Evolutionary conservation across 2,797 vertebrate species (phyloP).

Genomic region (Sciurus vulgaris): DNA sequence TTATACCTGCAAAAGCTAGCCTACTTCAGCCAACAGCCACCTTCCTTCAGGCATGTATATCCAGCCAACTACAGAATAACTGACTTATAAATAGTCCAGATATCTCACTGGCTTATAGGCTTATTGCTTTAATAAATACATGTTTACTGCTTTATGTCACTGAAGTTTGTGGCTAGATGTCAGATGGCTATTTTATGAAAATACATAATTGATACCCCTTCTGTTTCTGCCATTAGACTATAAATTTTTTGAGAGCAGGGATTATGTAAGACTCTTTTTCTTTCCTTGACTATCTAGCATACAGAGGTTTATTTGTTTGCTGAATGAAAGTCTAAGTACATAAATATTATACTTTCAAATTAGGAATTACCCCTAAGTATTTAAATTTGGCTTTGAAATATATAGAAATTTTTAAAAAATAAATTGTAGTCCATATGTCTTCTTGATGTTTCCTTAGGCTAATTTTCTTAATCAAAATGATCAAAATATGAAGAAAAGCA

Average conservation of each 20-base stretch:
- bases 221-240: not conserved
- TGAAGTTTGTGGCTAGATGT: not conserved
- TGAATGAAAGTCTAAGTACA: slow-evolving; percentile 23
- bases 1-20: not conserved
- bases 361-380: not conserved
- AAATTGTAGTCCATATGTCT: not conserved
- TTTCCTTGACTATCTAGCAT: not conserved
- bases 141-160: not conserved
- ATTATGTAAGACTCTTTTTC: not conserved
- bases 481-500: slow-evolving; percentile 39
- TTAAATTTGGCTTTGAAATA: slow-evolving; percentile 57
- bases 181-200: slow-evolving; percentile 40
- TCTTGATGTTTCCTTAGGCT: not conserved
- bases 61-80: not conserved
- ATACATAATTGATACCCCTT: slow-evolving; percentile 16
- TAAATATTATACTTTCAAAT: slow-evolving; percentile 24
- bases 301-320: slow-evolving; percentile 17
- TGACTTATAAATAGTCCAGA: not conserved
- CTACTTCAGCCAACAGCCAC: not conserved
- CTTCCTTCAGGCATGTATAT: not conserved
- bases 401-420: not conserved
- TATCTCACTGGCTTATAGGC: not conserved
- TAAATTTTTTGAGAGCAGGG: slow-evolving; percentile 9
- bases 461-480: slow-evolving; percentile 41
- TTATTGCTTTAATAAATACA: slow-evolving; percentile 26